Percentiles rank a stretch among this genome's conserved stretches.
Evolutionary conservation across 2,113 vertebrate species (phyloP).

Genomic region (Bungarus multicinctus): DNA sequence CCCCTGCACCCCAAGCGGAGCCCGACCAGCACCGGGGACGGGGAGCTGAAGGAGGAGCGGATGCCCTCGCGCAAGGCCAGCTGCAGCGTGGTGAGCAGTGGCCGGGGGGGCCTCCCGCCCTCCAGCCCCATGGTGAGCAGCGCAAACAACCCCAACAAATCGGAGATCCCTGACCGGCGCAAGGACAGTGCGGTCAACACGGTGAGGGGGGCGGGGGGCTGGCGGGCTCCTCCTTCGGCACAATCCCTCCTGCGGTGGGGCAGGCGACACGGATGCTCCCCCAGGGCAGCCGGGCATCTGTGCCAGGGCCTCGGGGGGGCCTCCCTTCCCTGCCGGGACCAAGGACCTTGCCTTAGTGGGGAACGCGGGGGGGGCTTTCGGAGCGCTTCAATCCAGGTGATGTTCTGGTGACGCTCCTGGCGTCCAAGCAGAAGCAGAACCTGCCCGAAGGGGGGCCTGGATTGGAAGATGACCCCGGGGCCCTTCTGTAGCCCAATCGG

Average conservation of each 20-base stretch:
- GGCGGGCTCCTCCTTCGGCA: too few relatives aligned
- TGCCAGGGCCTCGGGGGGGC: not conserved
- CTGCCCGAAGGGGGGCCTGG: not conserved
- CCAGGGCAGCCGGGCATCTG: not conserved
- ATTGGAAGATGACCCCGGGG: not conserved
- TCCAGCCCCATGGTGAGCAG: slow-evolving; percentile 92
- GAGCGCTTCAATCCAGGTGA: not conserved
- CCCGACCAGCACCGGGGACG: slow-evolving; percentile 79
- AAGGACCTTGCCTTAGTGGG: accelerated
- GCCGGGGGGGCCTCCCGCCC: slow-evolving; percentile 79
- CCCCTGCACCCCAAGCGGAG: slow-evolving; percentile 82
- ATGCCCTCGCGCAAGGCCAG: slow-evolving; percentile 77
- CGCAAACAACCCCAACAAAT: slow-evolving; percentile 91
- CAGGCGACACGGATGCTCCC: accelerated
- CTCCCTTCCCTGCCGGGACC: not conserved
- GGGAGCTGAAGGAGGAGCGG: slow-evolving; percentile 82
- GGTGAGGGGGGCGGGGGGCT: slow-evolving; percentile 59
- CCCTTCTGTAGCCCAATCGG: not conserved
- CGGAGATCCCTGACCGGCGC: slow-evolving; percentile 88
- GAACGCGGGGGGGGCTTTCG: not conserved
- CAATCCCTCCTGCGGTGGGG: not conserved
- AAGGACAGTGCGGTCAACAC: slow-evolving; percentile 78
- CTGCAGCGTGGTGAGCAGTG: slow-evolving; percentile 75
- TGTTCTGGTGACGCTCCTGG: not conserved
- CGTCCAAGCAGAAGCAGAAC: not conserved